These are phyloP conservation scores for Tachycineta bicolor DNA, from an alignment of 2,113 vertebrate species.

Conservation along the genomic window DNA sequence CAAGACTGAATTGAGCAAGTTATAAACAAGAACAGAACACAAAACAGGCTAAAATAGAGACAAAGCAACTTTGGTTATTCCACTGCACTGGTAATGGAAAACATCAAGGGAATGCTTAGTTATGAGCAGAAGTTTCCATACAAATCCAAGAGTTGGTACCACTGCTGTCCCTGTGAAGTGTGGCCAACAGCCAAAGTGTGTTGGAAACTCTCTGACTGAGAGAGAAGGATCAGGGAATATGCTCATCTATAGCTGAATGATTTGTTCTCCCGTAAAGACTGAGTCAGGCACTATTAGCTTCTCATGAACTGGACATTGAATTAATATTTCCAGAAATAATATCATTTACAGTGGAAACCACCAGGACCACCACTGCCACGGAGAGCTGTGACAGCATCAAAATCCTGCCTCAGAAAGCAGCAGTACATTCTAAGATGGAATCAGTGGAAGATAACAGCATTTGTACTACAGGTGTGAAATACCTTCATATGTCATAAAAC, in stretches of 20 bases:
- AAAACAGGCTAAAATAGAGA: neutral
- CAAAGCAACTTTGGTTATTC: neutral
- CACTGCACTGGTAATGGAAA: neutral
- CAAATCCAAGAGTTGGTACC: neutral
- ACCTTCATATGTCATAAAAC: neutral
- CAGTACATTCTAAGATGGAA: neutral
- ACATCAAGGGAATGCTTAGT: neutral
- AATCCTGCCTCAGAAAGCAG: fast-evolving
- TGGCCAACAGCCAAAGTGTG: fast-evolving
- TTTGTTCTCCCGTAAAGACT: neutral
- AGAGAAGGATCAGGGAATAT: neutral
- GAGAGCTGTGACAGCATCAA: fast-evolving
- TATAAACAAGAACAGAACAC: neutral
- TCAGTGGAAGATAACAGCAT: neutral
- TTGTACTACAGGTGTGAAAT: neutral
- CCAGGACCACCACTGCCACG: neutral
- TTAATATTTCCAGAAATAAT: neutral
- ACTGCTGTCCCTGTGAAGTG: neutral
- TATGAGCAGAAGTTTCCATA: neutral
- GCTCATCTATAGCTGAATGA: fast-evolving
- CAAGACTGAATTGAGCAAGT: fast-evolving
- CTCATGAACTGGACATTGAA: fast-evolving
- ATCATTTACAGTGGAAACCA: neutral
- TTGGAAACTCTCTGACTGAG: fast-evolving
- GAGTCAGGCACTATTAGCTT: neutral